A percentile compares a stretch with the other conserved stretches of the same genome.
These are phyloP conservation scores for Chinchilla lanigera DNA, from an alignment of 2,113 vertebrate species.

Conservation along the genomic window DNA sequence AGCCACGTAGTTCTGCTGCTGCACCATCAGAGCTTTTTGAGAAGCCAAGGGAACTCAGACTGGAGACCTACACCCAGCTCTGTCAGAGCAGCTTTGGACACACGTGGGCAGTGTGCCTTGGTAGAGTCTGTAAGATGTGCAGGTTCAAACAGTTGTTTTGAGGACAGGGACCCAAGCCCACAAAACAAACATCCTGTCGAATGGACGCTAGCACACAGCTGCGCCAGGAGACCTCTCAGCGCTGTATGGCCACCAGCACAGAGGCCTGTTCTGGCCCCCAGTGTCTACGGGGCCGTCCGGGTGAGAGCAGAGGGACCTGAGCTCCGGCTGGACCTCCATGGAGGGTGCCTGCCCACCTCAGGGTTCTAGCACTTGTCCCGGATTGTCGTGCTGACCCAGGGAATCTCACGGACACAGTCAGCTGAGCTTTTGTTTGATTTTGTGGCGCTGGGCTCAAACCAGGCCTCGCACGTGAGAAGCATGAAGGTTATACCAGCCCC, in stretches of 20 bases:
- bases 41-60: neutral
- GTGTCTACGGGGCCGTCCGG: neutral
- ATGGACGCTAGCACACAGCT: neutral
- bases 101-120: neutral
- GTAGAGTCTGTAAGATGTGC: neutral
- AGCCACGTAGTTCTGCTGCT: neutral
- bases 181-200: neutral
- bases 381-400: too few relatives aligned
- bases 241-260: neutral
- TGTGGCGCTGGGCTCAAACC: neutral
- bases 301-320: neutral
- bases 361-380: too few relatives aligned
- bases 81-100: neutral
- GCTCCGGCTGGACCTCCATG: neutral
- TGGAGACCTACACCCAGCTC: neutral
- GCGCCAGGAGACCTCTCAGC: neutral
- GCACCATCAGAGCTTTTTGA: neutral
- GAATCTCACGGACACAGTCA: too few relatives aligned
- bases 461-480: neutral
- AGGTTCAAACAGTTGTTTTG: neutral
- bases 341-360: neutral
- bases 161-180: neutral
- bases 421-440: neutral
- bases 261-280: neutral
- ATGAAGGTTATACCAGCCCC: neutral